Evolutionary conservation across 2,113 vertebrate genomes (phyloP).

Genomic region (Natator depressus): DNA sequence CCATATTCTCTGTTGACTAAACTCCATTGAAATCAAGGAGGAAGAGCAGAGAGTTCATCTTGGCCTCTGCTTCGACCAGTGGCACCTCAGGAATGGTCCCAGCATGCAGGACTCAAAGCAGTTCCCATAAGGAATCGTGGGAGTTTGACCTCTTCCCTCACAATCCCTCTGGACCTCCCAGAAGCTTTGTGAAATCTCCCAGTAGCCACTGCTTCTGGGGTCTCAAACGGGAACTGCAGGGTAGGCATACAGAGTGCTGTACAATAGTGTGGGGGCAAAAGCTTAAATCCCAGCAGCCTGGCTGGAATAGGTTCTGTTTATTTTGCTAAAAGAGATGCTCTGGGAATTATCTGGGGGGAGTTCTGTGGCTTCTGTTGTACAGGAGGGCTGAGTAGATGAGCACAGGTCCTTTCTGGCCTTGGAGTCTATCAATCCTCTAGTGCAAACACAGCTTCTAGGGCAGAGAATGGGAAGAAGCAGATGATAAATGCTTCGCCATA

Average conservation of each 20-base stretch:
- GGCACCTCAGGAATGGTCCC: fast-evolving
- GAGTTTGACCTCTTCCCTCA: fast-evolving
- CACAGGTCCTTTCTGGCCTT: not conserved
- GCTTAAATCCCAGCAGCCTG: fast-evolving
- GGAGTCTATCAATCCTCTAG: not conserved
- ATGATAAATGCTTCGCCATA: not conserved
- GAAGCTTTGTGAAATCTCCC: not conserved
- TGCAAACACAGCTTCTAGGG: fast-evolving
- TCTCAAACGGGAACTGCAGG: not conserved
- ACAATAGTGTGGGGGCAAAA: fast-evolving
- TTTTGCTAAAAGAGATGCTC: not conserved
- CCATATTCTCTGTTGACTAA: not conserved
- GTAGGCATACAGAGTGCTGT: not conserved
- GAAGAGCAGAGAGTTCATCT: not conserved
- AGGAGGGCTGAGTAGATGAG: not conserved
- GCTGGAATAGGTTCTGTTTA: not conserved
- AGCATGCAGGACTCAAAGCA: fast-evolving
- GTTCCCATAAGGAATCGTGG: fast-evolving
- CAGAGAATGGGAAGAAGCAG: not conserved
- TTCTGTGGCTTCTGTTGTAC: not conserved
- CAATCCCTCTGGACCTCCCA: not conserved
- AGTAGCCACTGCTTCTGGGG: fast-evolving
- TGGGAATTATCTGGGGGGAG: not conserved
- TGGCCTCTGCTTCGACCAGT: not conserved
- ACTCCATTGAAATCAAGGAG: not conserved